These are phyloP conservation scores for Sclerodermus sp. DNA, from an alignment of 2,888 invertebrate species.

Conservation along the genomic window DNA sequence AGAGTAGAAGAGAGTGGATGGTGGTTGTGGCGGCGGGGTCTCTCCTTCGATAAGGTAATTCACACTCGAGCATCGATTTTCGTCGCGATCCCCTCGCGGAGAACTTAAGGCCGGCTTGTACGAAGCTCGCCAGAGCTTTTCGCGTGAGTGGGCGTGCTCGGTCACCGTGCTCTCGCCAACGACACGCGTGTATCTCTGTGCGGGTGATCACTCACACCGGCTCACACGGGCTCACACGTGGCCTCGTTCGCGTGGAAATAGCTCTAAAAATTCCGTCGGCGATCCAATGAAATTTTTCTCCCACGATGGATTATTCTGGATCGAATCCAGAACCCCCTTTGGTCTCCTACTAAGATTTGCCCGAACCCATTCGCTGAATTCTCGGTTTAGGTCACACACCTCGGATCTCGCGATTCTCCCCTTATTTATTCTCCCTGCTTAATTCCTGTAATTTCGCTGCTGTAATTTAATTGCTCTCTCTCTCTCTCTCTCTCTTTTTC, in stretches of 20 bases:
- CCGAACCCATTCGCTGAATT: no score
- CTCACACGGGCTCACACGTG: neutral
- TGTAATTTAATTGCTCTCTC: no score
- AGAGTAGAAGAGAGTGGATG: neutral
- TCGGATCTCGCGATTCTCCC: no score
- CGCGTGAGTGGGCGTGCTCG: constrained; percentile 22
- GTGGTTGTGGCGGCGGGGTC: neutral
- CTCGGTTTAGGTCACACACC: no score
- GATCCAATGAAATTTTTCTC: no score
- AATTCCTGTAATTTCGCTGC: no score
- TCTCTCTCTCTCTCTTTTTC: no score
- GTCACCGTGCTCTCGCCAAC: constrained; percentile 2
- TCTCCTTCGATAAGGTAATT: constrained; percentile 13
- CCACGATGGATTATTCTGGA: no score
- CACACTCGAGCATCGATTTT: constrained; percentile 16
- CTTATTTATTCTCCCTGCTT: no score
- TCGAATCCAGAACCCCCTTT: no score
- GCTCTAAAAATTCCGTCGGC: neutral
- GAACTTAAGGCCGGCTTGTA: constrained; percentile 11
- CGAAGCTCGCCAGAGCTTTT: constrained; percentile 10
- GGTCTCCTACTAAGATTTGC: no score
- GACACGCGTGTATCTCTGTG: neutral
- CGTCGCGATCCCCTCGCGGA: constrained; percentile 15
- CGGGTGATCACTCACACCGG: neutral
- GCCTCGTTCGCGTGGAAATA: neutral